Percentiles rank a stretch among this genome's conserved stretches.
These are phyloP conservation scores for Zaprionus kolodkinae DNA, from an alignment of 1,140 invertebrate species.

Conservation along the genomic window DNA sequence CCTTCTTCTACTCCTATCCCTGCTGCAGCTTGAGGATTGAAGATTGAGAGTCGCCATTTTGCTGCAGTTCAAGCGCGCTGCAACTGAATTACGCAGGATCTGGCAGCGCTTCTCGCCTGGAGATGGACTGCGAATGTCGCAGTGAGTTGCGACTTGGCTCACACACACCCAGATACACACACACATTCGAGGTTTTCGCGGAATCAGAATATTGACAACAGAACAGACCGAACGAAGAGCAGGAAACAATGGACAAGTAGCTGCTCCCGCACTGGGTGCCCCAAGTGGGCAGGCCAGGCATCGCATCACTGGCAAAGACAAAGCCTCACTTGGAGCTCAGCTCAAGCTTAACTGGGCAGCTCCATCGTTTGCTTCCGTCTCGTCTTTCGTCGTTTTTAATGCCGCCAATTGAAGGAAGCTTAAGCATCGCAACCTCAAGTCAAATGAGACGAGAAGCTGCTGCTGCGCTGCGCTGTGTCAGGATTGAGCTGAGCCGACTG, in stretches of 20 bases:
- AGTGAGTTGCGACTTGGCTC: conserved; percentile 21
- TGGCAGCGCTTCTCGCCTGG: conserved; percentile 18
- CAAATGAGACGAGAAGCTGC: conserved; percentile 51
- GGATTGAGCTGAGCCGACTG: conserved; percentile 6
- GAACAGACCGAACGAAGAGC: too few relatives aligned
- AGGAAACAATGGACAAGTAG: conserved; percentile 68
- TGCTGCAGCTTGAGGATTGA: conserved; percentile 1
- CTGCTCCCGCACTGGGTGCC: conserved; percentile 57
- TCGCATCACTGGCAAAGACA: conserved; percentile 70
- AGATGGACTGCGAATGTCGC: conserved; percentile 39
- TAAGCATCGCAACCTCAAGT: conserved; percentile 33
- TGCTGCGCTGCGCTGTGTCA: conserved; percentile 15
- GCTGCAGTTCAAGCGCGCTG: conserved; percentile 32
- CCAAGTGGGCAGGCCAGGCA: conserved; percentile 71
- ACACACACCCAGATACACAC: neutral
- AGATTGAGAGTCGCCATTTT: conserved; percentile 31
- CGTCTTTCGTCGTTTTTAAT: conserved; percentile 59
- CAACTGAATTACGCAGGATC: conserved; percentile 82
- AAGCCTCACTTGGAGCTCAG: conserved; percentile 16
- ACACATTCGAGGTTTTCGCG: conserved; percentile 61
- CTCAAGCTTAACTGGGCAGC: conserved; percentile 24
- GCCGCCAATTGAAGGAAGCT: conserved; percentile 74
- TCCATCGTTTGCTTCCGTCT: conserved; percentile 31
- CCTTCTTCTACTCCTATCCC: conserved; percentile 18
- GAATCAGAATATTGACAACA: conserved; percentile 81